Base-by-base conservation (phyloP, 1,140 invertebrate species). In the Oreohelix idahoensis region DNA sequence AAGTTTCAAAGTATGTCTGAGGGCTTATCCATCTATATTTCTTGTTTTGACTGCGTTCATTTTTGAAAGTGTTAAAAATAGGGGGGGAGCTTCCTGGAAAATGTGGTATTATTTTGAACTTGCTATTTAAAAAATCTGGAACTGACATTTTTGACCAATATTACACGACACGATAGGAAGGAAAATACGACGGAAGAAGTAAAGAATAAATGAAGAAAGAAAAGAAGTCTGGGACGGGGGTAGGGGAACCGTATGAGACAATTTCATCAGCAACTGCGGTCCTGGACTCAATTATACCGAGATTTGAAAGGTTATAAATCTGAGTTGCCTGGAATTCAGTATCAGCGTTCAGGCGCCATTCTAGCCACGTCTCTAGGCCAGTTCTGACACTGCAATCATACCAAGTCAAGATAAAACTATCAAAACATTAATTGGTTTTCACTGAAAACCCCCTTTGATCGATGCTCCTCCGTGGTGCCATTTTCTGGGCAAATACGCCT, bases 381-480 rank as follows among this genome's bases (percentile, higher is more conserved):
- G 42, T 39, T n/a, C 26, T 76, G 74, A 76, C 74, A 76, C 32
- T 20, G 74, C 74, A 53, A 76, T 76, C 74, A 76, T 53, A 76
- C 15, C n/a, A 20, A n/a, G 74, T 51, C 74, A 39, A 20, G 74
- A 51, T 76, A 76, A 76, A 76, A 76, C 74, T 76, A 76, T 76
- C 45, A 76, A 76, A 76, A 76, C 74, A 76, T 76, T 76, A 76
- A 76, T 76, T 76, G 74, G 74, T 51, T 76, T 76, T 76, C 74
- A 49, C 74, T 45, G 74, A 76, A 32, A 73, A 26, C 26, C 29
- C 38, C 29, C 39, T 10, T 51, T 76, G 74, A 76, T 76, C 74
- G 74, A 76, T 76, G 74, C 74, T 76, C 74, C 29, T 2, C 42
- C 0, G 29, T 39, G 35, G n/a, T 45, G 38, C 13, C 49, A 39